Conservation (phyloP, 2,113 vertebrate genomes). For the Paraplagusia blochii region DNA sequence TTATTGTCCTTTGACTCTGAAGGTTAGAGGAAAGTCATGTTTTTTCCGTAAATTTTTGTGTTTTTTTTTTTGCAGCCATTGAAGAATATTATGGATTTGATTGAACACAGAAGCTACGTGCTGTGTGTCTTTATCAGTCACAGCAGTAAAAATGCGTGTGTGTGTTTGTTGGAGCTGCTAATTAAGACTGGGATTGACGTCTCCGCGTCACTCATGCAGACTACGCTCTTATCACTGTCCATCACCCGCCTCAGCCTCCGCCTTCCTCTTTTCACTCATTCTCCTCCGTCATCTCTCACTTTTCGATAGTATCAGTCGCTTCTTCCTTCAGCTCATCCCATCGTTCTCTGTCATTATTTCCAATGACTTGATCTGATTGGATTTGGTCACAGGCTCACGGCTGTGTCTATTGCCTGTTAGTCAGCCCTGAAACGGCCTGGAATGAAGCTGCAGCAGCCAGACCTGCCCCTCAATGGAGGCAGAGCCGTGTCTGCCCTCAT, state of each 20-base stretch:
- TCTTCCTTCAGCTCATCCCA: constrained; percentile 13
- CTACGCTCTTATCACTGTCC: constrained; percentile 17
- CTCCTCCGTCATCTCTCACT: neutral
- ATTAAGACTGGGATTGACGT: constrained; percentile 54
- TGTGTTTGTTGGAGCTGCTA: constrained; percentile 22
- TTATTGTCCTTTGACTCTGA: too few species aligned
- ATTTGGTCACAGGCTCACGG: constrained; percentile 65
- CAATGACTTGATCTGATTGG: constrained; percentile 71
- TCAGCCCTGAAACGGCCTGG: constrained; percentile 51
- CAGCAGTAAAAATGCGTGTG: neutral
- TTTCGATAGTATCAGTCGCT: neutral
- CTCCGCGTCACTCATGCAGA: constrained; percentile 35
- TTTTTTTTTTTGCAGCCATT: too few species aligned
- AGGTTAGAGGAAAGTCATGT: too few species aligned
- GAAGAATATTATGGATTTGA: too few species aligned
- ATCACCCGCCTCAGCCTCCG: neutral
- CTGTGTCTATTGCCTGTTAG: constrained; percentile 62
- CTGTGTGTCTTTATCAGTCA: too few species aligned
- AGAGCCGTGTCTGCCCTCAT: constrained; percentile 43
- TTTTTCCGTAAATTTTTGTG: too few species aligned
- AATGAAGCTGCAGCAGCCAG: constrained; percentile 39
- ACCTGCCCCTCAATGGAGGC: constrained; percentile 19
- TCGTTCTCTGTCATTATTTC: constrained; percentile 37
- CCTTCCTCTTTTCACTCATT: neutral
- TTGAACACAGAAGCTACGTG: too few species aligned